Percentiles rank a stretch among this genome's conserved stretches.
Conservation (phyloP, 2,888 invertebrate species). For the Melangyna quadrimaculata region DNA sequence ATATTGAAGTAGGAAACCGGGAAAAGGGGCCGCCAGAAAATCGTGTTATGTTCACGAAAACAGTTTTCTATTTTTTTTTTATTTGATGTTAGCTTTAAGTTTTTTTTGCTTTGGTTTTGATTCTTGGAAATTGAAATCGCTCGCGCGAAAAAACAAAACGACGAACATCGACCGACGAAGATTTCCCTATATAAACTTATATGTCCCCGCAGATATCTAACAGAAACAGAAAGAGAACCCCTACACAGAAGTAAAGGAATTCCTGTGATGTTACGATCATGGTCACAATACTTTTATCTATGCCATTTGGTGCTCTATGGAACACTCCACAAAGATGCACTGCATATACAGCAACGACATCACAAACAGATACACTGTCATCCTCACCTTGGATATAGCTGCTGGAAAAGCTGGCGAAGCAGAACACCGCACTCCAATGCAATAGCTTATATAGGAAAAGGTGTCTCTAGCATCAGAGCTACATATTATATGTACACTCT, state of each 20-base stretch:
- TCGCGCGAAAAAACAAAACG: slow-evolving; percentile 67
- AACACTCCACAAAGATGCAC: slow-evolving; percentile 7
- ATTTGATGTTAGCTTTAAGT: slow-evolving; percentile 25
- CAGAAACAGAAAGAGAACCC: slow-evolving; percentile 11
- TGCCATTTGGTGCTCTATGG: slow-evolving; percentile 69
- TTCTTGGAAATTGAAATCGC: slow-evolving; percentile 61
- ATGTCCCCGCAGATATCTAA: slow-evolving; percentile 14
- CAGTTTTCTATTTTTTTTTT: slow-evolving; percentile 29
- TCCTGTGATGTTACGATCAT: slow-evolving; percentile 57
- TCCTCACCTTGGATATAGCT: slow-evolving; percentile 65
- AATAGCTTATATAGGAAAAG: slow-evolving; percentile 12
- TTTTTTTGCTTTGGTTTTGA: neutral
- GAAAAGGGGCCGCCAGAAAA: slow-evolving; percentile 42
- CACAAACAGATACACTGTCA: slow-evolving; percentile 38
- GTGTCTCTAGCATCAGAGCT: slow-evolving; percentile 41
- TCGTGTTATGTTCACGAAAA: slow-evolving; percentile 67
- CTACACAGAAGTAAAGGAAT: slow-evolving; percentile 59
- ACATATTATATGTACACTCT: slow-evolving; percentile 2
- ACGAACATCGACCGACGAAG: slow-evolving; percentile 48
- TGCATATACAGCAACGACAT: slow-evolving; percentile 14
- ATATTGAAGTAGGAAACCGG: slow-evolving; percentile 7
- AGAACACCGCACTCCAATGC: slow-evolving; percentile 10
- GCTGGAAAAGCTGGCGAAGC: slow-evolving; percentile 38
- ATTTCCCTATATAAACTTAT: slow-evolving; percentile 43
- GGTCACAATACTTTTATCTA: slow-evolving; percentile 61